Conservation (phyloP, 1,140 invertebrate species). For the Panulirus ornatus region DNA sequence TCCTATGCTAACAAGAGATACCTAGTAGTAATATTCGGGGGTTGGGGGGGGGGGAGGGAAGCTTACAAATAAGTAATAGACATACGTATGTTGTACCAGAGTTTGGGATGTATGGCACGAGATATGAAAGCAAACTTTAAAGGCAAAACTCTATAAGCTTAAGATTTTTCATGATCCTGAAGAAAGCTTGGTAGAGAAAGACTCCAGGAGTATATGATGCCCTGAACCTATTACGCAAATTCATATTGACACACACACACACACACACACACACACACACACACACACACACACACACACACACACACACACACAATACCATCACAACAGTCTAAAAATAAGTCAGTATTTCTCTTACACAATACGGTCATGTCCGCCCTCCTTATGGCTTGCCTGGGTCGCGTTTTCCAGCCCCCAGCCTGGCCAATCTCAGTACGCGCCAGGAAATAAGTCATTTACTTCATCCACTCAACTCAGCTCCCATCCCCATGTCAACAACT, state of each 20-base stretch:
- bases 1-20: too few relatives aligned
- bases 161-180: too few relatives aligned
- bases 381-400: not conserved
- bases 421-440: not conserved
- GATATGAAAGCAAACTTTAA: too few relatives aligned
- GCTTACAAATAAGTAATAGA: too few relatives aligned
- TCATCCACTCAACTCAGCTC: not conserved
- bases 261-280: conserved; percentile 35
- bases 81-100: too few relatives aligned
- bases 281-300: conserved; percentile 23
- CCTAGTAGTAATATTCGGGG: too few relatives aligned
- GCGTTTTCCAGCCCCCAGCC: not conserved
- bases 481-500: not conserved
- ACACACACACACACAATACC: not conserved
- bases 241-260: not conserved
- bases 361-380: not conserved
- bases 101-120: too few relatives aligned
- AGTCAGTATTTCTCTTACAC: not conserved
- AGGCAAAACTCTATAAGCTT: too few relatives aligned
- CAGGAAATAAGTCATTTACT: not conserved
- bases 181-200: too few relatives aligned
- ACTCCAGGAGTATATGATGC: too few relatives aligned
- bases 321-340: not conserved
- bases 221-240: not conserved
- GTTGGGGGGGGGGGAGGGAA: too few relatives aligned